Evolutionary conservation across 2,888 invertebrate genomes (phyloP), one percentile per base, ranked within the genome.

Genomic region (Germaria angustata): DNA sequence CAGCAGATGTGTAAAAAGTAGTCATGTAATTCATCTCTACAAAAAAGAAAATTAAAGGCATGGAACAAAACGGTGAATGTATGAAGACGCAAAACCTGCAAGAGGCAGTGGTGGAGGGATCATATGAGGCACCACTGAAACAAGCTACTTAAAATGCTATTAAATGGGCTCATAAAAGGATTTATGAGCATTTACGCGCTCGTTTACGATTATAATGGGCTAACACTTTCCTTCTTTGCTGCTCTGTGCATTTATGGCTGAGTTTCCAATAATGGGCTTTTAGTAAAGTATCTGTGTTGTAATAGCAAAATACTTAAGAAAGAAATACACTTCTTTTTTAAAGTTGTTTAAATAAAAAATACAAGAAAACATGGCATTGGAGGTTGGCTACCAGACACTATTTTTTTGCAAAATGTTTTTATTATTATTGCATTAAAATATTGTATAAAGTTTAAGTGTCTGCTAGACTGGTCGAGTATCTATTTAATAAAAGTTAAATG

Each of bases 81-180:
- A 36, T 36, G 24, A 13, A 41, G 22, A 46, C 20, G 5, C 13
- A 63, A 5, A 6, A 2, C 22, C 6, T 53, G 15, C n/a, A 51
- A 6, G 28, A 28, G 53, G 15, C 15, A 20, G 17, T 22, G 11
- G 32, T 32, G 20, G n/a, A 46, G 55, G 41, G 20, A 41, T n/a
- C 24, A 13, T n/a, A 17, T 20, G 55, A 11, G 49, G 49, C 46
- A 49, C 73, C 15, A 78, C 81, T 81, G 77, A 80, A 81, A 84
- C 80, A 80, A 79, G 81, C 86, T 88, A 84, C 88, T 88, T 88
- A 87, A 87, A 87, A 86, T 84, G 85, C 88, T 87, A 89, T 90
- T 88, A 89, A 87, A 85, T 84, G 86, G 44, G 84, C 86, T 88
- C 88, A 90, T 89, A 90, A 90, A 90, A 87, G 88, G 89, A 90